Conservation (phyloP, 2,797 vertebrate species). For the Valencia hispanica region DNA sequence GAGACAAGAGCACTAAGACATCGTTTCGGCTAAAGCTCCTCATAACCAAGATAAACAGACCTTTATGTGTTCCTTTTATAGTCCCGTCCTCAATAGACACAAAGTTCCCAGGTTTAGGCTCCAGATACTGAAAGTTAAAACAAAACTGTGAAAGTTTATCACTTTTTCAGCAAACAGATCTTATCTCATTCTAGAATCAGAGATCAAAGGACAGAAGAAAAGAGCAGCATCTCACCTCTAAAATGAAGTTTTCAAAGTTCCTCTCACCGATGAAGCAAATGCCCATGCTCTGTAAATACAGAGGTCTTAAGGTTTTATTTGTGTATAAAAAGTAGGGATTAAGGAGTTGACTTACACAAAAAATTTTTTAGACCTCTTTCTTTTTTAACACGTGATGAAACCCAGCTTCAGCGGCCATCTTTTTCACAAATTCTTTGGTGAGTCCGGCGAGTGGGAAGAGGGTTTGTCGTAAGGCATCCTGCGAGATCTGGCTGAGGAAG, state of each 20-base stretch:
- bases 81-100: constrained; percentile 91
- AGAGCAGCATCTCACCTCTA: constrained; percentile 83
- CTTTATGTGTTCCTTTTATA: constrained; percentile 89
- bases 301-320: not conserved
- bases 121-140: constrained; percentile 84
- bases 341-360: rapidly evolving
- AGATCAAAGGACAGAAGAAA: not conserved
- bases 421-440: constrained; percentile 92
- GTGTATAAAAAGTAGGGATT: not conserved
- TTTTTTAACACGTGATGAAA: constrained; percentile 92
- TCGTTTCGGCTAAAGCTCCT: too few relatives aligned
- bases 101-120: constrained; percentile 90
- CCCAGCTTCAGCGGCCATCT: constrained; percentile 90
- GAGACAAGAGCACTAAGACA: not conserved
- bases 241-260: constrained; percentile 92
- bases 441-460: constrained; percentile 92
- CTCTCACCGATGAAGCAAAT: constrained; percentile 96
- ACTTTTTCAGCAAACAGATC: not conserved
- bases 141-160: not conserved
- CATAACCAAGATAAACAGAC: constrained; percentile 63
- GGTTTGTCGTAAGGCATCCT: constrained; percentile 88
- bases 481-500: constrained; percentile 96
- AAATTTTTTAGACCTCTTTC: constrained; percentile 88
- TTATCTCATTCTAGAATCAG: not conserved
- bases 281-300: constrained; percentile 91